A percentile compares a stretch with the other conserved stretches of the same genome.
These are phyloP conservation scores for Decapterus maruadsi DNA, from an alignment of 2,797 vertebrate genomes.

Conservation along the genomic window DNA sequence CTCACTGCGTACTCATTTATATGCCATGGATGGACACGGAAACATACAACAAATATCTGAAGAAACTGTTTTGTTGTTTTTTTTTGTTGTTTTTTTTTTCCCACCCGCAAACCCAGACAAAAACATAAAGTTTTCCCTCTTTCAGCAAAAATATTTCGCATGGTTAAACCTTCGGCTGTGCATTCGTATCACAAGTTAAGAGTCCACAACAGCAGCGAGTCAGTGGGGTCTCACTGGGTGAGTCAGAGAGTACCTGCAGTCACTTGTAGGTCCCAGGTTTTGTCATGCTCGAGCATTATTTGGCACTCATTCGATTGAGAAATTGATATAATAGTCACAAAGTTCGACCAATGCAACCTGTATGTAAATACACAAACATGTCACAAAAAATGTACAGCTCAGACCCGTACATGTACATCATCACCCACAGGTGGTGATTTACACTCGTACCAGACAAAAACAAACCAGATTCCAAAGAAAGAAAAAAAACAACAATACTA, in stretches of 20 bases:
- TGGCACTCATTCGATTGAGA: conserved; percentile 83
- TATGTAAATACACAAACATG: conserved; percentile 70
- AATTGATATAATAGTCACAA: conserved; percentile 81
- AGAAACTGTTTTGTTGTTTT: conserved; percentile 71
- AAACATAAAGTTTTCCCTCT: conserved; percentile 54
- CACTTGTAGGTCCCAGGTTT: conserved; percentile 54
- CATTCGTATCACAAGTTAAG: conserved; percentile 69
- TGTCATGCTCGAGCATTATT: conserved; percentile 77
- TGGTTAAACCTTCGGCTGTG: conserved; percentile 71
- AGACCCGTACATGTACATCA: conserved; percentile 61
- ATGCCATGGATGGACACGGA: conserved; percentile 78
- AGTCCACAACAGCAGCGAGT: conserved; percentile 67
- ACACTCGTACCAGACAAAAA: conserved; percentile 59
- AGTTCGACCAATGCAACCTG: conserved; percentile 72
- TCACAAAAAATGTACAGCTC: conserved; percentile 72
- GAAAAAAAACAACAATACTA: conserved; percentile 27
- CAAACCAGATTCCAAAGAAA: conserved; percentile 27
- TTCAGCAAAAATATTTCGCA: conserved; percentile 79
- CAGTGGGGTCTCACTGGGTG: conserved; percentile 53
- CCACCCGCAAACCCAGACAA: conserved; percentile 56
- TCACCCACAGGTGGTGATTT: conserved; percentile 60
- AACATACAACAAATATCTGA: conserved; percentile 81
- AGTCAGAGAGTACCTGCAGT: conserved; percentile 62
- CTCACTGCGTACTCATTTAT: conserved; percentile 80
- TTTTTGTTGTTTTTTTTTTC: no score